Evolutionary conservation across 2,888 invertebrate genomes (phyloP), one percentile per base, ranked within the genome.

Genomic region (Phania funesta): DNA sequence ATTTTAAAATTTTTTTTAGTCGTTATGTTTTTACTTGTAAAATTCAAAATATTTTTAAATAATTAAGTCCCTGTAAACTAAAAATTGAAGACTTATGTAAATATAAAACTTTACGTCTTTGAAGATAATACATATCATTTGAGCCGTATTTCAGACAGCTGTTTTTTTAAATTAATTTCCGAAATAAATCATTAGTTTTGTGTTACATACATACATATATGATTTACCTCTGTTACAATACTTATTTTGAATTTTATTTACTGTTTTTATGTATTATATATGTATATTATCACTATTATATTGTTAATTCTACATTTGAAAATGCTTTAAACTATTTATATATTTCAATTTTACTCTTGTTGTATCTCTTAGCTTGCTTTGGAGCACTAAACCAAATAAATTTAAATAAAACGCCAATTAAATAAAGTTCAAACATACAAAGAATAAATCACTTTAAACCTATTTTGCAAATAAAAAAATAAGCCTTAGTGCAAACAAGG

Each of bases 291-390:
- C 35, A 58, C 54, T 13, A 50, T 62, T 70, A 46, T 62, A 54
- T 46, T 77, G 29, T 46, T 70, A 48, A 38, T 70, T 29, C 29
- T 58, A 46, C 11, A 24, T 35, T 20, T 32, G 67, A 20, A 83
- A 79, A 78, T 84, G 56, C 74, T 87, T 86, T 87, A 85, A 80
- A 79, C 54, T 65, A 54, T 78, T 78, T 60, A 80, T 77, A 54
- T 44, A 50, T 65, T 71, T 41, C 68, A 83, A 84, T 62, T 80
- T 79, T 71, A n/a, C n/a, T 82, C 81, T 88, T 90, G 87, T 88
- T 90, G 87, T 89, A 89, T 90, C 87, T 90, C 90, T 89, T 90
- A 90, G 90, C 90, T 90, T 90, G 91, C 90, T 90, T 90, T 90
- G 90, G 91, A 90, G 90, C 91, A 90, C 91, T 88, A 86, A 89